Base-by-base conservation (phyloP, 2,888 invertebrate species). In the Aphrophora alni region DNA sequence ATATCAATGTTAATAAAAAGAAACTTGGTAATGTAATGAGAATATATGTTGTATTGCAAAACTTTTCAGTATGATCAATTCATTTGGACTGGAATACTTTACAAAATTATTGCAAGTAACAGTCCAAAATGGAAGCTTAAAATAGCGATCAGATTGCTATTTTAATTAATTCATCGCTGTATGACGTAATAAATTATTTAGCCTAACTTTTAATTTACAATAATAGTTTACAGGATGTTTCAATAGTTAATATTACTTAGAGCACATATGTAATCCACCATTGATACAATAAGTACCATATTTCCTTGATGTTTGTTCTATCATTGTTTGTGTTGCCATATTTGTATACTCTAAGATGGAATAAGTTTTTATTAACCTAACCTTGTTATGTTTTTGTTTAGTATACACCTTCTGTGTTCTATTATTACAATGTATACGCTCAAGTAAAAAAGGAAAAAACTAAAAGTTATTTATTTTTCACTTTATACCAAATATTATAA, bases 191-290 rank as follows among this genome's bases (percentile, higher is more conserved):
- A 26, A 25, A 80, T 82, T 80, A 80, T 80, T 81, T 82, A 82
- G 82, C 72, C 75, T 82, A 78, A 78, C 76, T 82, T 83, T 83
- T 83, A 74, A 83, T 83, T 83, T 83, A 83, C 83, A 84, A 81
- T 82, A 83, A 82, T 84, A 84, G 84, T 84, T 84, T 84, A 84
- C 84, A 84, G 83, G 83, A 84, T 84, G 84, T 84, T 82, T 83
- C 83, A 84, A 84, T 84, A 84, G 84, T 83, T 82, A 83, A 84
- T 83, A 84, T 83, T 84, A 83, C 82, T 83, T 84, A 84, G 84
- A 84, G 78, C 80, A 73, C 69, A 80, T 83, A 84, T 82, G 82
- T 82, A 82, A 71, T 81, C 77, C 83, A 83, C 82, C 83, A 83
- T 80, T 81, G 83, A 83, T 83, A 82, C 83, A 83, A 81, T 84